Evolutionary conservation across 2,888 invertebrate genomes (phyloP).

Genomic region (Cybosia mesomella): DNA sequence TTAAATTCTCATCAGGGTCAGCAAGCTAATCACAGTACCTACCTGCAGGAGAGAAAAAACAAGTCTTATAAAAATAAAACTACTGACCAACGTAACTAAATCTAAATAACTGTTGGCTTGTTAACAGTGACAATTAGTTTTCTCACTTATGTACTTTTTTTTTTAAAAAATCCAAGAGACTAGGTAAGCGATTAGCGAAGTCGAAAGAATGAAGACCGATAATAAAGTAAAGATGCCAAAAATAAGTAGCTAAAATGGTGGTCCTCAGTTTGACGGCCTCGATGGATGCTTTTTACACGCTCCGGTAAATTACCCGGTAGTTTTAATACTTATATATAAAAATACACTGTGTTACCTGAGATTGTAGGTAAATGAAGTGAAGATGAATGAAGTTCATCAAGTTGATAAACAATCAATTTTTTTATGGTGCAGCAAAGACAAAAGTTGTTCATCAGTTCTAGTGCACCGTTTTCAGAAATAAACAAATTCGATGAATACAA

Average conservation of each 20-base stretch:
- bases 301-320: neutral
- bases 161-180: neutral
- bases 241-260: neutral
- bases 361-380: too few relatives aligned
- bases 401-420: too few relatives aligned
- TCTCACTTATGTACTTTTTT: too few relatives aligned
- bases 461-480: neutral
- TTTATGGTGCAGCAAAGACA: neutral
- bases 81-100: neutral
- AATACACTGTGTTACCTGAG: too few relatives aligned
- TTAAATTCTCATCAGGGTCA: slow-evolving; percentile 34
- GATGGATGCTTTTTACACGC: neutral
- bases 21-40: slow-evolving; percentile 16
- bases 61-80: neutral
- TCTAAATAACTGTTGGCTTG: too few relatives aligned
- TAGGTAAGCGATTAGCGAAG: neutral
- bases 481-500: neutral
- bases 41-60: neutral
- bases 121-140: too few relatives aligned
- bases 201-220: neutral
- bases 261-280: neutral
- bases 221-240: neutral
- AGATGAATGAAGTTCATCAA: too few relatives aligned
- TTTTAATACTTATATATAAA: too few relatives aligned
- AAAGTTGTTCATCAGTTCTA: neutral